Conservation (phyloP, 2,888 invertebrate genomes). For the Strigamia crassipes region DNA sequence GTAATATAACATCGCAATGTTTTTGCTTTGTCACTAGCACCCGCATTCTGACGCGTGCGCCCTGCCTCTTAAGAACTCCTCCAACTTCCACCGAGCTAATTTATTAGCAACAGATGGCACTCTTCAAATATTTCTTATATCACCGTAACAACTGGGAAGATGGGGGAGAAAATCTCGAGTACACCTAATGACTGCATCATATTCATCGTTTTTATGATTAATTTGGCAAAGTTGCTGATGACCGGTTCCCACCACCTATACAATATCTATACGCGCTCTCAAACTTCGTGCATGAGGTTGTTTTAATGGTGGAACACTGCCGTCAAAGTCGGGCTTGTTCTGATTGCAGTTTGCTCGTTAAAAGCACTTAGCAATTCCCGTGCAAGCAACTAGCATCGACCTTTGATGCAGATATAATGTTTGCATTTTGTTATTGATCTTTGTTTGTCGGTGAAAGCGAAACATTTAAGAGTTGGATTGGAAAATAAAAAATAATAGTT, state of each 20-base stretch:
- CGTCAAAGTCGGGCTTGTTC: conserved; percentile 7
- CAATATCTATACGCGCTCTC: neutral
- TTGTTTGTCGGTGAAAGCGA: neutral
- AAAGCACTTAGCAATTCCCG: conserved; percentile 22
- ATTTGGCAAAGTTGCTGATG: neutral
- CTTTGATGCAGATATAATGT: neutral
- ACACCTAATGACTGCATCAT: neutral
- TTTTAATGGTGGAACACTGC: conserved; percentile 13
- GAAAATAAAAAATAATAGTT: neutral
- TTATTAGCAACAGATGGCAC: neutral
- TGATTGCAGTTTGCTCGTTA: conserved; percentile 13
- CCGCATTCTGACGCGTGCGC: no score
- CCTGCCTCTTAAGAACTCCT: neutral
- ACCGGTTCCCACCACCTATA: neutral
- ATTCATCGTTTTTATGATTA: neutral
- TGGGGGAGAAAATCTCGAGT: no score
- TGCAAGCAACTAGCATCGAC: neutral
- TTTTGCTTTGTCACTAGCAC: no score
- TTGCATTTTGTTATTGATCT: conserved; percentile 8
- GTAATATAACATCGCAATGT: no score
- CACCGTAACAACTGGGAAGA: no score
- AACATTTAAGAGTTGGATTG: neutral
- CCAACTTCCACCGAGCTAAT: neutral
- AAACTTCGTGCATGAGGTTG: neutral
- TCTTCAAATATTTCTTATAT: neutral